Base-by-base conservation (phyloP, 2,888 invertebrate species). In the Noctua janthe region DNA sequence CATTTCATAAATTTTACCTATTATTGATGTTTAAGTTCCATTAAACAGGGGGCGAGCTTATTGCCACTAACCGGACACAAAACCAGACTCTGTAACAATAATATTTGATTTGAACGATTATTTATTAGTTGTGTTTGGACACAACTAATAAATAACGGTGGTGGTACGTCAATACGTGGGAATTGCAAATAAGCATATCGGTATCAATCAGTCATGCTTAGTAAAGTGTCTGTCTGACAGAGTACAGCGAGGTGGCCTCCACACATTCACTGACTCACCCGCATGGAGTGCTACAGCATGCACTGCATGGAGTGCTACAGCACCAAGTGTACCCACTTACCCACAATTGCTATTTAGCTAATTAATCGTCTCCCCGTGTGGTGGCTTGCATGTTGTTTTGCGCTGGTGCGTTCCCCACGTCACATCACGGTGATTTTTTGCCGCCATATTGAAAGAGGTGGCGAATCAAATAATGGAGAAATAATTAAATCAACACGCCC, bases 361-460 rank as follows among this genome's bases (percentile, higher is more conserved):
- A 85, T 86, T 71, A 88, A 88, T 74, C 71, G 20, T 78, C 73
- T 76, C 35, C 29, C 73, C 66, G 64, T 67, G 51, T 43, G 70
- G 15, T 47, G 77, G 81, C 71, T 66, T 84, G 79, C 82, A 72
- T 80, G 87, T 82, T 85, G 76, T 86, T 84, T 85, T 84, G 82
- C 15, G 6, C n/a, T 29, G 3, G 62, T 62, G 71, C 47, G 51
- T 83, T 90, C 89, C 88, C 82, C 90, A 86, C 84, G 88, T 81
- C 83, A 78, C 90, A 89, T 81, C 83, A 76, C 89, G 88, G 29
- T 85, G 85, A 90, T 91, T 94, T 93, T 94, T 93, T 93, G 94
- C 93, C 94, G 97, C 97, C 97, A 97, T 97, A 94, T 96, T 97
- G 96, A 94, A 95, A 96, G 93, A 95, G 96, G 96, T 96, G 96